Conservation (phyloP, 1,140 invertebrate species). For the Lamellibrachia luymesi region DNA sequence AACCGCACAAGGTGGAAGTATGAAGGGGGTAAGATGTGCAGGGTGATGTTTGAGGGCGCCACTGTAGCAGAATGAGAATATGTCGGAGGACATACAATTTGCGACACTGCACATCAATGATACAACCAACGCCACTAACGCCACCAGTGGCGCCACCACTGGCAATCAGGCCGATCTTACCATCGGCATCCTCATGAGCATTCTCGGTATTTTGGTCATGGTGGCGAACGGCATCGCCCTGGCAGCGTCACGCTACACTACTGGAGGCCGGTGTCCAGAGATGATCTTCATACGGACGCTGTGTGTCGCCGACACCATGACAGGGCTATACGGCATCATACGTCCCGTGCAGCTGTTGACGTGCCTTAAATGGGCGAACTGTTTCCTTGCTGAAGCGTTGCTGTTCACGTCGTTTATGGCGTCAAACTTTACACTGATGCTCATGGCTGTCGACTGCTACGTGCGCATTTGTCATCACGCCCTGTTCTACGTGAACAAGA, state of each 20-base stretch:
- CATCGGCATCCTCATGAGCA: neutral
- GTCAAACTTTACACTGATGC: neutral
- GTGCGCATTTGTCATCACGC: neutral
- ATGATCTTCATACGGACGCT: neutral
- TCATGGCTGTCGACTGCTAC: neutral
- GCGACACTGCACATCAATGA: neutral
- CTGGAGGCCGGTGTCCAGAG: neutral
- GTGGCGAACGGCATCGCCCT: neutral
- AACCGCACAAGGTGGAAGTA: neutral
- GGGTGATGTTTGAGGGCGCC: neutral
- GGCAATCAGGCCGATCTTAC: neutral
- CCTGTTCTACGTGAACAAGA: neutral
- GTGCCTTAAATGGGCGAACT: neutral
- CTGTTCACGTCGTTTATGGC: slow-evolving; percentile 8
- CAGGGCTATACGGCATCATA: neutral
- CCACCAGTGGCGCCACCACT: neutral
- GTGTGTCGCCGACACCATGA: neutral
- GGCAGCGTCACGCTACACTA: neutral
- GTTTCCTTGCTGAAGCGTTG: slow-evolving; percentile 6
- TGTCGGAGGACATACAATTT: neutral
- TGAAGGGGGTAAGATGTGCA: neutral
- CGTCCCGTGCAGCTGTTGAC: neutral
- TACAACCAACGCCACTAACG: neutral
- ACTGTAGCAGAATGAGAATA: neutral
- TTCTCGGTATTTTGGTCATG: neutral